Percentiles rank a stretch among this genome's conserved stretches.
Conservation (phyloP, 2,113 vertebrate genomes). For the Etia nguti region DNA sequence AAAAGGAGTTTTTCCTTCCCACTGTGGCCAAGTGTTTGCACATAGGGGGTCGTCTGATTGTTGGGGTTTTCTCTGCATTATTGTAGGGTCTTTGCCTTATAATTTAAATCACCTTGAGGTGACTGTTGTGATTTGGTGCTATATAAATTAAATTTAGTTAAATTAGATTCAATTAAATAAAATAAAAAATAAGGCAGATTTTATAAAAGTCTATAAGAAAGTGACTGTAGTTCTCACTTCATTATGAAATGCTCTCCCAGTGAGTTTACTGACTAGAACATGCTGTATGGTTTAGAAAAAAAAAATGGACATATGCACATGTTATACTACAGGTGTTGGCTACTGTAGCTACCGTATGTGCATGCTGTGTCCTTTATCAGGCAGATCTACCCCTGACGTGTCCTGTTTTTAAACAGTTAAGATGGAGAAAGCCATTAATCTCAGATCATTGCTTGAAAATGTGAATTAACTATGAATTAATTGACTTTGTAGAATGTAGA, state of each 20-base stretch:
- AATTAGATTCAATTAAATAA: rapidly evolving
- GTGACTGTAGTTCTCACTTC: not conserved
- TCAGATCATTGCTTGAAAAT: not conserved
- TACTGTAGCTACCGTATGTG: rapidly evolving
- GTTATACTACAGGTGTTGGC: rapidly evolving
- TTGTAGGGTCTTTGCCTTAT: not conserved
- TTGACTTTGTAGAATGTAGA: not conserved
- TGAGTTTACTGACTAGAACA: not conserved
- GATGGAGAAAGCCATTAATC: not conserved
- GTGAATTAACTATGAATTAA: rapidly evolving
- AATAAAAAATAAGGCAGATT: not conserved
- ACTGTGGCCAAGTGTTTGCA: not conserved
- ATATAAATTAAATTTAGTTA: not conserved
- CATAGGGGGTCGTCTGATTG: rapidly evolving
- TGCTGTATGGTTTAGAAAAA: not conserved
- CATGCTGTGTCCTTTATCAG: not conserved
- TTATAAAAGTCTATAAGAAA: not conserved
- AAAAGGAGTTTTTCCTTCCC: not conserved
- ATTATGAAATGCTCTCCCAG: not conserved
- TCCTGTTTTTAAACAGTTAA: not conserved
- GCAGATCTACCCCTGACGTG: not conserved
- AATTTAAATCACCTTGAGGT: not conserved
- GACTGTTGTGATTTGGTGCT: not conserved
- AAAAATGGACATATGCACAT: not conserved
- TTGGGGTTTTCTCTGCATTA: rapidly evolving